A percentile compares a stretch with the other conserved stretches of the same genome.
Conservation (phyloP, 2,888 invertebrate genomes). For the Spilosoma lubricipeda region DNA sequence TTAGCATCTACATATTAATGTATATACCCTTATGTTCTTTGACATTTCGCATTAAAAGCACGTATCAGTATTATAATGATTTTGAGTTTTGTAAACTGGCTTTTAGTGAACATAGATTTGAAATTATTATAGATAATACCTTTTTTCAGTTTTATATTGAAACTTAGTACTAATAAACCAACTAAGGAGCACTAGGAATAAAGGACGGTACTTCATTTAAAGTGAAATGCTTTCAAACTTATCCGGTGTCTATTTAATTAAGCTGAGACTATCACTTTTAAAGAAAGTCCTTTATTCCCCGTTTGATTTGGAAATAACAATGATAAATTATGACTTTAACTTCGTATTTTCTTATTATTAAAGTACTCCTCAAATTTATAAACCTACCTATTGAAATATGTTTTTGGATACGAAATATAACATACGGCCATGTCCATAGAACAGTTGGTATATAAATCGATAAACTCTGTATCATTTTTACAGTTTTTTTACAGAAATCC, state of each 20-base stretch:
- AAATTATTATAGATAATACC: not conserved
- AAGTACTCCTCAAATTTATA: no score
- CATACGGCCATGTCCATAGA: no score
- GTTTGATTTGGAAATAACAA: not conserved
- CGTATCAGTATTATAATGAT: no score
- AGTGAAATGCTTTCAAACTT: slow-evolving; percentile 1
- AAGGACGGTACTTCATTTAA: not conserved
- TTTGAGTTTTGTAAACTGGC: not conserved
- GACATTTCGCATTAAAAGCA: slow-evolving; percentile 11
- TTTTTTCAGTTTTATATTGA: not conserved
- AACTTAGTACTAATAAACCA: not conserved
- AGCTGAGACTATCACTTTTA: not conserved
- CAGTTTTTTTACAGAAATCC: no score
- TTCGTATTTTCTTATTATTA: not conserved
- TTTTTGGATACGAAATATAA: no score
- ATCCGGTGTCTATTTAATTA: slow-evolving; percentile 15
- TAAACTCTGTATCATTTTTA: no score
- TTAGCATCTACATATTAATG: no score
- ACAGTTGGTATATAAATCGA: no score
- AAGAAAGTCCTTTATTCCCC: not conserved
- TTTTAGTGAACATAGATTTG: not conserved
- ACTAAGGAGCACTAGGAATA: not conserved
- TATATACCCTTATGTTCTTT: slow-evolving; percentile 29
- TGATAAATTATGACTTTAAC: not conserved
- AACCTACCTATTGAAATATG: no score